A percentile compares a stretch with the other conserved stretches of the same genome.
Evolutionary conservation across 2,797 vertebrate genomes (phyloP).

Genomic region (Antrozous pallidus): DNA sequence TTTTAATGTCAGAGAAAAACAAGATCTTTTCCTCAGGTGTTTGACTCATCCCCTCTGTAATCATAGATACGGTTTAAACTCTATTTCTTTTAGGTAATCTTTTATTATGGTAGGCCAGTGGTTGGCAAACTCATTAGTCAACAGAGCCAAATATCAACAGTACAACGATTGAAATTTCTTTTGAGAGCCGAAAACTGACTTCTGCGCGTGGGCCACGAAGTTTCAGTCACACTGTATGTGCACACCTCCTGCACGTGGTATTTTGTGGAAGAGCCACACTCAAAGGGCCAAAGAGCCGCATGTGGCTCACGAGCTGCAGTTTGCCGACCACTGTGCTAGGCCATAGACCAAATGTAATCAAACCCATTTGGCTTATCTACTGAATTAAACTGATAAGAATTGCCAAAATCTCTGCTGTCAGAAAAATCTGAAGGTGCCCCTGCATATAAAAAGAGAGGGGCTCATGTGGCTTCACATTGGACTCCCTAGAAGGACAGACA

Average conservation of each 20-base stretch:
- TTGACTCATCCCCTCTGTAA: constrained; percentile 41
- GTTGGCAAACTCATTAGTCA: too few relatives aligned
- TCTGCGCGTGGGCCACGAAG: too few relatives aligned
- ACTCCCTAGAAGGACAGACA: background rate
- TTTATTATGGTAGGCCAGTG: constrained; percentile 39
- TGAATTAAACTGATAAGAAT: constrained; percentile 23
- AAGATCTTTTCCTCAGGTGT: constrained; percentile 8
- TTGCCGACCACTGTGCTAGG: too few relatives aligned
- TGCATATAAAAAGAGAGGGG: background rate
- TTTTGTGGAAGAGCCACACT: too few relatives aligned
- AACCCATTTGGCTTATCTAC: background rate
- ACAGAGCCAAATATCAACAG: too few relatives aligned
- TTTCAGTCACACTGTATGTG: too few relatives aligned
- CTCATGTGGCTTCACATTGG: background rate
- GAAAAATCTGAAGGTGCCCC: background rate
- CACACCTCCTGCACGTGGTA: too few relatives aligned
- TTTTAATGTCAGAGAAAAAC: constrained; percentile 32
- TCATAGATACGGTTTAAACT: constrained; percentile 4
- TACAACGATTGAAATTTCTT: too few relatives aligned
- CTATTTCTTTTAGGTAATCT: constrained; percentile 51
- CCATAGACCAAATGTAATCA: background rate
- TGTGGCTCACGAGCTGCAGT: too few relatives aligned
- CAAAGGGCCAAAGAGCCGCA: too few relatives aligned
- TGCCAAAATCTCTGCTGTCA: background rate
- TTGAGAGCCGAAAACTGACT: too few relatives aligned